phyloP scores from a whole-genome alignment of 53 echinoderm and acorn worm genomes.

The Arbacia lixula region DNA sequence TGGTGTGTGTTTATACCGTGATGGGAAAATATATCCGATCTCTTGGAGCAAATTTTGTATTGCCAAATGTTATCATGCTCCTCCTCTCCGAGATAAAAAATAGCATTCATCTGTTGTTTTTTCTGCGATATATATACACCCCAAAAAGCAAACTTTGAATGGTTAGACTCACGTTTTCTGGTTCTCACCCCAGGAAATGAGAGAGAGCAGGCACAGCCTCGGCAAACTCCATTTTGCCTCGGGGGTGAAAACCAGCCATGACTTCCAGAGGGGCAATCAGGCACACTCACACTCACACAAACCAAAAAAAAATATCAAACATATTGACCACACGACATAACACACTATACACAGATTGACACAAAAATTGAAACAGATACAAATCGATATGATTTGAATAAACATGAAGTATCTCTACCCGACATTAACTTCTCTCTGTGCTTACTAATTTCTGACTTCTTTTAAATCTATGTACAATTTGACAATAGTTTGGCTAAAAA shows the following conservation, averaged over 20 bases:
- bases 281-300: not conserved
- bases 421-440: not conserved
- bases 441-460: conserved; percentile 21
- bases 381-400: conserved; percentile 8
- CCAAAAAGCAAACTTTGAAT: conserved; percentile 5
- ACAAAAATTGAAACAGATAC: conserved; percentile 13
- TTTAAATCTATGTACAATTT: conserved; percentile 59
- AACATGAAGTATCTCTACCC: not conserved
- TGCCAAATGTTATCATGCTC: too few relatives aligned
- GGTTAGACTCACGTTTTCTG: not conserved
- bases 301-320: conserved; percentile 21
- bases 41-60: too few relatives aligned
- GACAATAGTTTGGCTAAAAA: conserved; percentile 45
- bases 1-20: too few relatives aligned
- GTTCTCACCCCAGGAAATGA: conserved; percentile 55
- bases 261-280: conserved; percentile 44
- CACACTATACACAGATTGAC: conserved; percentile 45
- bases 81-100: too few relatives aligned
- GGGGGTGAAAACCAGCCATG: conserved; percentile 38
- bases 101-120: too few relatives aligned
- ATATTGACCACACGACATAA: conserved; percentile 1
- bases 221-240: conserved; percentile 73
- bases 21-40: too few relatives aligned
- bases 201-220: conserved; percentile 95
- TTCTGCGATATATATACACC: conserved; percentile 32